A percentile compares a stretch with the other conserved stretches of the same genome.
phyloP scores from a whole-genome alignment of 2,113 vertebrate genomes.

The Macaca nemestrina region DNA sequence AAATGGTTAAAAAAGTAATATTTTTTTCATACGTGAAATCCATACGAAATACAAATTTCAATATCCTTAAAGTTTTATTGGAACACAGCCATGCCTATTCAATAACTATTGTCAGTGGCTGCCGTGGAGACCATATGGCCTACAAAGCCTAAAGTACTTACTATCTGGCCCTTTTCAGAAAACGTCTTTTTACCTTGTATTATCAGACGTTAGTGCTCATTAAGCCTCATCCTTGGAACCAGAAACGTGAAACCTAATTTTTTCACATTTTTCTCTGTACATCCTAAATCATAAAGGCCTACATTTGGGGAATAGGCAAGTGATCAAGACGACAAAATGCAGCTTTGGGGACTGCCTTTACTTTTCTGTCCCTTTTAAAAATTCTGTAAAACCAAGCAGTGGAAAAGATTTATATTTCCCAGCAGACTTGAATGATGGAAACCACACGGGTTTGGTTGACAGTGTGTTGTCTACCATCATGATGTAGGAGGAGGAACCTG shows the following conservation, averaged over 20 bases:
- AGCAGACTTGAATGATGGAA: not conserved
- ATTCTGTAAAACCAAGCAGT: not conserved
- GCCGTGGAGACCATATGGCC: not conserved
- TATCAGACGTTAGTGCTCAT: not conserved
- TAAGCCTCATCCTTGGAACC: not conserved
- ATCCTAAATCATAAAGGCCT: not conserved
- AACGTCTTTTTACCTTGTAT: not conserved
- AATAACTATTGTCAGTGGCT: not conserved
- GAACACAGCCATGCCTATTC: not conserved
- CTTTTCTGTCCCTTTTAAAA: not conserved
- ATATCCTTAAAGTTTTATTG: conserved; percentile 32
- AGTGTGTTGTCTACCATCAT: not conserved
- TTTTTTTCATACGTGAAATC: conserved; percentile 1
- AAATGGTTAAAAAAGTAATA: not conserved
- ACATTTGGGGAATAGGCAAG: not conserved
- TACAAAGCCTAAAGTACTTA: not conserved
- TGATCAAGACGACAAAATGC: not conserved
- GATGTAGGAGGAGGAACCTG: not conserved
- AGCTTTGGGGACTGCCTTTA: not conserved
- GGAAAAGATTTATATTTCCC: not conserved
- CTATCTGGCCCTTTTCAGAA: not conserved
- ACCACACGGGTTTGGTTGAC: not conserved
- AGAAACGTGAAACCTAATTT: not conserved
- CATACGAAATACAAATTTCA: conserved; percentile 35
- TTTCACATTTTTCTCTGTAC: conserved; percentile 12